A percentile compares a stretch with the other conserved stretches of the same genome.
phyloP scores from a whole-genome alignment of 2,797 vertebrate genomes.

The Hydrocynus forskahlii region DNA sequence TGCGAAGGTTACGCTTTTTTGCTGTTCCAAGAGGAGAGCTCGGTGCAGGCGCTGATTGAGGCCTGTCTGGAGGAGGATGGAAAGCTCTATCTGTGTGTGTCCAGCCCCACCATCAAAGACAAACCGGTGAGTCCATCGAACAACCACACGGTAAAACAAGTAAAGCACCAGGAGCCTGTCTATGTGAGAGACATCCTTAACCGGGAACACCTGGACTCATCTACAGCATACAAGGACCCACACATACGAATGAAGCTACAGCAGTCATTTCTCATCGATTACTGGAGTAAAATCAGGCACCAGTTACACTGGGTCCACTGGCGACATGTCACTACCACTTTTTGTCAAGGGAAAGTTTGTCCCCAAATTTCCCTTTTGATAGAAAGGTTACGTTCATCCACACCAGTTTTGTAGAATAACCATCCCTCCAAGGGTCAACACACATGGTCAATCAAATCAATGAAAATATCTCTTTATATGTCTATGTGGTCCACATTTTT shows the following conservation, averaged over 20 bases:
- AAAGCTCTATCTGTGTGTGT: constrained; percentile 97
- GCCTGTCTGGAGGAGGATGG: constrained; percentile 98
- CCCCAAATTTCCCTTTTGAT: too few species aligned
- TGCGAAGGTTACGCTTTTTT: constrained; percentile 95
- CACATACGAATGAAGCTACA: neutral
- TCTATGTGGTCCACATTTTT: too few species aligned
- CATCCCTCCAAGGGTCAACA: too few species aligned
- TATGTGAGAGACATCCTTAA: neutral
- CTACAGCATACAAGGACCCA: too few species aligned
- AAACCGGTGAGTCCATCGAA: constrained; percentile 89
- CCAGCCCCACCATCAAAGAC: constrained; percentile 98
- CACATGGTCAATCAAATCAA: too few species aligned
- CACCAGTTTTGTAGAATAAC: too few species aligned
- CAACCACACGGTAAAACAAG: neutral
- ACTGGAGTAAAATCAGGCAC: neutral
- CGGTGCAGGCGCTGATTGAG: constrained; percentile 96
- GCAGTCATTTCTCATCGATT: neutral
- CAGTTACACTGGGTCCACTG: too few species aligned
- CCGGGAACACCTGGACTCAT: neutral
- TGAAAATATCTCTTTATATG: too few species aligned
- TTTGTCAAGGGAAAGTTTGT: too few species aligned
- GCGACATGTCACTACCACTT: too few species aligned
- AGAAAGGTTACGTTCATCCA: too few species aligned
- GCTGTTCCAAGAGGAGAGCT: constrained; percentile 98
- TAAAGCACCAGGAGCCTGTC: neutral